Evolutionary conservation across 2,113 vertebrate species (phyloP).

Genomic region (Aptenodytes forsteri): DNA sequence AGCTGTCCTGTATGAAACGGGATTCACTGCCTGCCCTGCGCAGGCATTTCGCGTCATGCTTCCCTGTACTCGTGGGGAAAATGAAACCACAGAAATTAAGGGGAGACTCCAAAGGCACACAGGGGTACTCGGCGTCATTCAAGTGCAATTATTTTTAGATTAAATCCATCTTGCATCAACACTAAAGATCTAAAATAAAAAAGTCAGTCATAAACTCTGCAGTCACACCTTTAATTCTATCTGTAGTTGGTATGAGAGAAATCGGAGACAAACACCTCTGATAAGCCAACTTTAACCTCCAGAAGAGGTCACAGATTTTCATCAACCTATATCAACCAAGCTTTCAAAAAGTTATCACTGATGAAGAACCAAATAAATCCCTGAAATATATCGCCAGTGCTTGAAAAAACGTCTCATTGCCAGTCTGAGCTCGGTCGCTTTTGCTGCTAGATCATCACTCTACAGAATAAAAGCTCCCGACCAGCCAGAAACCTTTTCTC

Average conservation of each 20-base stretch:
- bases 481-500: neutral
- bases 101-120: neutral
- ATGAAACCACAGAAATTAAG: neutral
- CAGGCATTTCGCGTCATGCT: rapidly evolving
- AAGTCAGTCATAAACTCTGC: neutral
- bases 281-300: neutral
- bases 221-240: neutral
- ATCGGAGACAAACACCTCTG: neutral
- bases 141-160: neutral
- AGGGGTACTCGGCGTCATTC: neutral
- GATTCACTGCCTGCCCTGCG: neutral
- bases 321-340: neutral
- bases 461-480: neutral
- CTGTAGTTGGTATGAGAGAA: neutral
- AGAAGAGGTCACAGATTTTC: neutral
- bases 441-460: neutral
- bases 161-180: neutral
- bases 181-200: neutral
- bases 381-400: neutral
- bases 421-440: neutral
- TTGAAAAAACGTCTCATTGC: neutral
- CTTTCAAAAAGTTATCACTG: neutral
- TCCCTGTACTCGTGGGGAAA: neutral
- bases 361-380: neutral
- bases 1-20: neutral